Base-by-base conservation (phyloP, 2,888 invertebrate genomes). In the Prenolepis imparis region DNA sequence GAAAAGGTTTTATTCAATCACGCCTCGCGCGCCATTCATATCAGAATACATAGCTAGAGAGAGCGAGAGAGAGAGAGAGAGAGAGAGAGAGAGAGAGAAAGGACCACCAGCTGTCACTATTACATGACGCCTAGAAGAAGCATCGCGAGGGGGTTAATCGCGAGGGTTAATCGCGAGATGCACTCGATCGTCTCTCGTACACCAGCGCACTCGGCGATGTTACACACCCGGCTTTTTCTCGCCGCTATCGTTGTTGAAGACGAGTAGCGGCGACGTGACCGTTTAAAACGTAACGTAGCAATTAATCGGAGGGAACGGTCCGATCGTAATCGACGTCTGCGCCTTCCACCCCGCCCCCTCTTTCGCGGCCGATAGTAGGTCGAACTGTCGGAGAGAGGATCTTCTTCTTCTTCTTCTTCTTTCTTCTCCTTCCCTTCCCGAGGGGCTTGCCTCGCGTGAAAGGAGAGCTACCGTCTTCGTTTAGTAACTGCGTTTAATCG, bases 211-310 rank as follows among this genome's bases (percentile, higher is more conserved):
- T 59, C 68, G 41, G 75, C 66, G 73, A 75, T 64, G 21, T 24
- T 28, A 3, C 28, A 63, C 59, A 68, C 41, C 41, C 66, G 61
- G 59, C 73, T 64, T 55, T 72, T 72, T 81, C 28, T 83, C 82
- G 44, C 66, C 66, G 80, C 24, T 52, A 44, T 21, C 72, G 81
- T 44, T 32, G 81, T 44, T 28, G 48, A 64, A 48, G 80, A 77
- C 82, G 55, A 68, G 83, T 83, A 70, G 82, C 78, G 67, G 66
- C 63, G 74, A 81, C 63, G 82, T 39, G 86, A 84, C 64, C 78
- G 78, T 86, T 85, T 80, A 72, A 82, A 85, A 82, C 84, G 78
- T 84, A 84, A 81, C 82, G 82, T 89, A 84, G 84, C 84, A 85
- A 89, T 90, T 84, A 84, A 86, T 88, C 80, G 82, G 70, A 68